Conservation (phyloP, 2,888 invertebrate species). For the Anarsia innoxiella region DNA sequence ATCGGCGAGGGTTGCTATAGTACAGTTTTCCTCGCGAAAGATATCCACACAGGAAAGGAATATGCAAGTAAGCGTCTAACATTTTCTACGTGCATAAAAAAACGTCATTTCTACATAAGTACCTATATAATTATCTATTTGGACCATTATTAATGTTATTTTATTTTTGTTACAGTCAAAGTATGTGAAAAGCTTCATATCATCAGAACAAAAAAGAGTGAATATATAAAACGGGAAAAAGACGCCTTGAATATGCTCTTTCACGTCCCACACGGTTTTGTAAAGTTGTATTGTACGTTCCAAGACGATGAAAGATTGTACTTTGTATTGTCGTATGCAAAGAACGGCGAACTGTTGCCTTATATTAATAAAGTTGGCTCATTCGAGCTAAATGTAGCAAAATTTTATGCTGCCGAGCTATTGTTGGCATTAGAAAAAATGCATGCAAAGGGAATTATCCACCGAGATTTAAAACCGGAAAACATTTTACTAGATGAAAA, state of each 20-base stretch:
- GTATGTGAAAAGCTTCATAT: slow-evolving; percentile 98
- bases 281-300: slow-evolving; percentile 96
- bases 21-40: slow-evolving; percentile 94
- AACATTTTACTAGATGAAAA: slow-evolving; percentile 96
- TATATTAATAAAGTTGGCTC: slow-evolving; percentile 93
- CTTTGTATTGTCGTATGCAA: slow-evolving; percentile 96
- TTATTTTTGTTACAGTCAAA: slow-evolving; percentile 84
- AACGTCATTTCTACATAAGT: too few species aligned
- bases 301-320: slow-evolving; percentile 94
- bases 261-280: slow-evolving; percentile 89
- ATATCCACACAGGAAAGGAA: slow-evolving; percentile 90
- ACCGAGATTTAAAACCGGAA: slow-evolving; percentile 98
- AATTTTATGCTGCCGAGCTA: slow-evolving; percentile 96
- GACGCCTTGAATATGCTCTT: slow-evolving; percentile 92
- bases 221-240: slow-evolving; percentile 95
- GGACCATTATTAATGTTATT: slow-evolving; percentile 1
- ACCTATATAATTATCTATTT: too few species aligned
- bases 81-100: too few species aligned
- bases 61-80: slow-evolving; percentile 90
- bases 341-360: slow-evolving; percentile 94
- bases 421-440: slow-evolving; percentile 93
- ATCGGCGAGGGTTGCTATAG: slow-evolving; percentile 99
- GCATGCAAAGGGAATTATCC: slow-evolving; percentile 91
- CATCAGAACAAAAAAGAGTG: slow-evolving; percentile 92
- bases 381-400: slow-evolving; percentile 91